These are phyloP conservation scores for Malacoraja senta DNA, from an alignment of 2,797 vertebrate genomes.

Conservation along the genomic window DNA sequence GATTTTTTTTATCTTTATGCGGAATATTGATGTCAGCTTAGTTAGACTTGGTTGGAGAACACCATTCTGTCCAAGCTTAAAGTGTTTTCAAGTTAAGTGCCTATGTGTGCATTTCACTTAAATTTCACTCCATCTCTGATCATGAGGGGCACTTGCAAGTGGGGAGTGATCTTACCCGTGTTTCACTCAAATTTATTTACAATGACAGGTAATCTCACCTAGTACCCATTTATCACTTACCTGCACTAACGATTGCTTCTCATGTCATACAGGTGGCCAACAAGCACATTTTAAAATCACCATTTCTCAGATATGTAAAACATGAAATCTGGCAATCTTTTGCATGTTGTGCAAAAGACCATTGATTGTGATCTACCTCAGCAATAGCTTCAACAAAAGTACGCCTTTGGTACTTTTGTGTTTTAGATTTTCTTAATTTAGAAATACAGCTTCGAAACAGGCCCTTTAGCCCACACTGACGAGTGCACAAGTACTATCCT, in stretches of 20 bases:
- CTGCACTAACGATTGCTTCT: background rate
- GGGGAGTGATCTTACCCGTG: background rate
- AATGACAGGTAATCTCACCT: background rate
- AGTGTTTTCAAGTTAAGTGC: background rate
- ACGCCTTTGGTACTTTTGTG: background rate
- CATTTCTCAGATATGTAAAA: background rate
- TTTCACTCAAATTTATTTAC: background rate
- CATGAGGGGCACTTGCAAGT: background rate
- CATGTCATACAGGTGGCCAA: background rate
- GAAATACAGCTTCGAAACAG: too few species aligned
- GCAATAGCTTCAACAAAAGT: background rate
- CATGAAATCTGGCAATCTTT: background rate
- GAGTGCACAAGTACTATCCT: too few species aligned
- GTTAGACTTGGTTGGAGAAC: background rate
- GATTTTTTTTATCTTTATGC: background rate
- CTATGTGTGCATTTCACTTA: background rate
- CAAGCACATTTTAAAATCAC: background rate
- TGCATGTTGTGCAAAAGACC: too few species aligned
- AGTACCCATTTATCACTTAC: background rate
- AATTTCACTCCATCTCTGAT: background rate
- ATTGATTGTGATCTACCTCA: background rate
- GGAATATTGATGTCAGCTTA: background rate
- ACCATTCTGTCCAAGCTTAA: background rate
- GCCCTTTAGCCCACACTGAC: too few species aligned
- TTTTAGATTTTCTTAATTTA: background rate